A percentile compares a stretch with the other conserved stretches of the same genome.
Conservation (phyloP, 2,113 vertebrate genomes). For the Gobius niger region DNA sequence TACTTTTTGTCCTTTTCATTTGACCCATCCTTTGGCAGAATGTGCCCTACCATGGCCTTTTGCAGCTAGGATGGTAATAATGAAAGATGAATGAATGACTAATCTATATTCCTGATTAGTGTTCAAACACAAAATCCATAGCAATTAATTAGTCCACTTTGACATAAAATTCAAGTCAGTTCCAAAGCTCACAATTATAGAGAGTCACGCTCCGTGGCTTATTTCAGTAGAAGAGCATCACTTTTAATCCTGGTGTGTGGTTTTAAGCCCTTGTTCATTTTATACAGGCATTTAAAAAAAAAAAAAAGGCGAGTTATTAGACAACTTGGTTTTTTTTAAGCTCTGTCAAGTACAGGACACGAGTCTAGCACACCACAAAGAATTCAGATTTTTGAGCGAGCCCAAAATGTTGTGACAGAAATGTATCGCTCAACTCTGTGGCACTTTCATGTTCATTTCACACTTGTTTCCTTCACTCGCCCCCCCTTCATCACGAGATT, state of each 20-base stretch:
- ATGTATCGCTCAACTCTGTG: neutral
- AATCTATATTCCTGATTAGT: no score
- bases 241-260: conserved; percentile 3
- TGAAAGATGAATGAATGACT: no score
- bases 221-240: neutral
- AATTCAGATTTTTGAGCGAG: neutral
- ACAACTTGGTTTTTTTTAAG: conserved; percentile 11
- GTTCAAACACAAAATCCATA: neutral
- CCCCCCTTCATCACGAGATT: conserved; percentile 35
- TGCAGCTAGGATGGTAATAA: no score
- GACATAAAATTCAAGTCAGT: neutral
- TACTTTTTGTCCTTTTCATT: no score
- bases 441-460: conserved; percentile 7
- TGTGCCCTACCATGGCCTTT: no score
- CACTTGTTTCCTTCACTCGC: conserved; percentile 11
- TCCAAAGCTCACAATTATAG: conserved; percentile 8
- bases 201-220: neutral
- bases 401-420: neutral
- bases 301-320: conserved; percentile 40
- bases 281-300: conserved; percentile 6
- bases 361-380: neutral
- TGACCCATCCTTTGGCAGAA: no score
- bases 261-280: conserved; percentile 34
- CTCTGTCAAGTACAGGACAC: conserved; percentile 10
- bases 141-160: neutral